Conservation (phyloP, 2,888 invertebrate genomes). For the Lissonota sp. region DNA sequence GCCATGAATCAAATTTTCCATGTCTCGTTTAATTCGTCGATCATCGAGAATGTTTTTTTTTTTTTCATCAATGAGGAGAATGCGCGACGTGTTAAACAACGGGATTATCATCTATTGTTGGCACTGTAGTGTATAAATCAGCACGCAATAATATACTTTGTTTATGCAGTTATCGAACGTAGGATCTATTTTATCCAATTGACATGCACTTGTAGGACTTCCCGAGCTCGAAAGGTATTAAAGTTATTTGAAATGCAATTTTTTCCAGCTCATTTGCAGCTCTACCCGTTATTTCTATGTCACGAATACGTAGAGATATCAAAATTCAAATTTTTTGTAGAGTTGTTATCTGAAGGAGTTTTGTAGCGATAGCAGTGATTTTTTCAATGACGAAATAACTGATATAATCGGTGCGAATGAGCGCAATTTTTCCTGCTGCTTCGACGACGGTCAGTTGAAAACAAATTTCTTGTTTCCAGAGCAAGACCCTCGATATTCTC, state of each 20-base stretch:
- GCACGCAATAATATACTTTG: not conserved
- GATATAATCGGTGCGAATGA: too few relatives aligned
- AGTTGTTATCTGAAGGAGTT: too few relatives aligned
- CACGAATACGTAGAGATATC: too few relatives aligned
- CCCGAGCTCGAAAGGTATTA: constrained; percentile 19
- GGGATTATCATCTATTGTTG: not conserved
- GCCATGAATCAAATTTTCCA: constrained; percentile 68
- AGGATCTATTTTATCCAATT: not conserved
- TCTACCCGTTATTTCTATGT: too few relatives aligned
- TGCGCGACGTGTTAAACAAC: not conserved
- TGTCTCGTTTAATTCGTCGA: constrained; percentile 38
- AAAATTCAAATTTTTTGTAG: too few relatives aligned
- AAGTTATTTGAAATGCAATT: not conserved
- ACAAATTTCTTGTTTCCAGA: constrained; percentile 24
- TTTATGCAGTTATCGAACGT: not conserved
- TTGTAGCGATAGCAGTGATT: too few relatives aligned
- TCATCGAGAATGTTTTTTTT: constrained; percentile 23
- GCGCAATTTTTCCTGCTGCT: too few relatives aligned
- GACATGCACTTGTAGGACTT: constrained; percentile 30
- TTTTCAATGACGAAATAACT: too few relatives aligned
- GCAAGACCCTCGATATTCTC: constrained; percentile 15
- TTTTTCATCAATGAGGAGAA: not conserved
- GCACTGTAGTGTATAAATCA: not conserved
- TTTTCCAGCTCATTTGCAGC: not conserved
- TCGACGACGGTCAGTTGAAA: too few relatives aligned